Conservation (phyloP, 1,140 invertebrate genomes). For the Cyrtorhinus lividipennis region DNA sequence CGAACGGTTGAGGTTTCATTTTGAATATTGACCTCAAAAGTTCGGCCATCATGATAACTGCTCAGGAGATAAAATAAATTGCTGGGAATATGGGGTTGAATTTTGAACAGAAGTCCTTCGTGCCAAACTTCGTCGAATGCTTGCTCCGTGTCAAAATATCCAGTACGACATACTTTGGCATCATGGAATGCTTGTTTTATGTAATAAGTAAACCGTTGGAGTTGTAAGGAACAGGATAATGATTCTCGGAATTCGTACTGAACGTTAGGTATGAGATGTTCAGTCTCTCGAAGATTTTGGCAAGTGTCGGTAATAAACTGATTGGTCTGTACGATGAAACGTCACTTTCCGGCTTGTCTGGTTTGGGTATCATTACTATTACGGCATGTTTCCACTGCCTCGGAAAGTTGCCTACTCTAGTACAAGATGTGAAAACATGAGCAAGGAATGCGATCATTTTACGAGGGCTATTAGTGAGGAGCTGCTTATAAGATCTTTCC, state of each 20-base stretch:
- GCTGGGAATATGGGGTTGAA: background rate
- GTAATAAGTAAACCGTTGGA: background rate
- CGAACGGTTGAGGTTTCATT: background rate
- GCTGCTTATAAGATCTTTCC: background rate
- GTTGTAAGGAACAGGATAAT: background rate
- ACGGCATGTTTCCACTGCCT: background rate
- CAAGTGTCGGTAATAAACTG: background rate
- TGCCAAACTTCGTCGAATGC: background rate
- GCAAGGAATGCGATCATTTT: background rate
- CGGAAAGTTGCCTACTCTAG: background rate
- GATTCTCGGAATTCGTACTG: background rate
- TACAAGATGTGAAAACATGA: background rate
- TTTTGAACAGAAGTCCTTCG: background rate
- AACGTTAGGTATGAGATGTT: background rate
- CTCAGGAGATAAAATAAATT: background rate
- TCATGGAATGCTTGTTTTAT: background rate
- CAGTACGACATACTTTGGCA: background rate
- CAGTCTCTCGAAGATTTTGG: background rate
- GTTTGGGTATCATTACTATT: background rate
- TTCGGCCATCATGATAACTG: background rate
- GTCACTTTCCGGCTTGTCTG: background rate
- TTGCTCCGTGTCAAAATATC: background rate
- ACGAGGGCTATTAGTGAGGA: background rate
- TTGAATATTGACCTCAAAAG: background rate
- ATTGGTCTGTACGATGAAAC: background rate